Conservation (phyloP, 2,113 vertebrate genomes). For the Psophia crepitans region DNA sequence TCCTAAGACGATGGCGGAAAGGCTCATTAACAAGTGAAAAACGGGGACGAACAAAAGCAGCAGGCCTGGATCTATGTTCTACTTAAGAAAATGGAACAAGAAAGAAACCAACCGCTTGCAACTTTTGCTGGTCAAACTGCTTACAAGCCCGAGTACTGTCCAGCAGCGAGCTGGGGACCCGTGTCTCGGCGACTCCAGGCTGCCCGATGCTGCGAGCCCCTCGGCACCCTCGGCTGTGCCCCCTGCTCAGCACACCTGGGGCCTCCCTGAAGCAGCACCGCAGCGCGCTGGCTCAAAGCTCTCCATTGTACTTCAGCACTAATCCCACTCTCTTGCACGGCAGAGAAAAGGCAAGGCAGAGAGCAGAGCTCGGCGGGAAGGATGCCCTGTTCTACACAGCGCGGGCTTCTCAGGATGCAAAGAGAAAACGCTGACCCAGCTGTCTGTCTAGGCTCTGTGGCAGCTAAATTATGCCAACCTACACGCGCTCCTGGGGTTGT, state of each 20-base stretch:
- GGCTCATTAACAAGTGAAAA: rapidly evolving
- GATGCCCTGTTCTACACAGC: not conserved
- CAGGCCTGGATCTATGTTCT: not conserved
- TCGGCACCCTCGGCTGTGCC: not conserved
- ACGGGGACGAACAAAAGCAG: rapidly evolving
- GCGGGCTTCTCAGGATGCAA: rapidly evolving
- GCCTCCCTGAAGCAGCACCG: not conserved
- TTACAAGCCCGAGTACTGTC: rapidly evolving
- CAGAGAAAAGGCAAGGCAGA: not conserved
- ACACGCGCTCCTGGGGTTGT: not conserved
- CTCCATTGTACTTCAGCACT: not conserved
- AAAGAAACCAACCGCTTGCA: not conserved
- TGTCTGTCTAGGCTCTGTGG: not conserved
- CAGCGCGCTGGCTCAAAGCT: not conserved
- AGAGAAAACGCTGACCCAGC: not conserved
- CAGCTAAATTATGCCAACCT: not conserved
- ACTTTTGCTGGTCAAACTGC: not conserved
- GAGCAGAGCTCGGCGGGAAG: not conserved
- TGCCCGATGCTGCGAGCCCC: not conserved
- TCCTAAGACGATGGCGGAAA: conserved; percentile 58
- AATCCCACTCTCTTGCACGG: rapidly evolving
- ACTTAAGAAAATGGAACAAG: not conserved
- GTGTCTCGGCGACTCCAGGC: not conserved
- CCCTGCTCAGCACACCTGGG: not conserved
- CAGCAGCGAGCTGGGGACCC: not conserved